Evolutionary conservation across 2,888 invertebrate species (phyloP).

Genomic region (Hymenopus coronatus): DNA sequence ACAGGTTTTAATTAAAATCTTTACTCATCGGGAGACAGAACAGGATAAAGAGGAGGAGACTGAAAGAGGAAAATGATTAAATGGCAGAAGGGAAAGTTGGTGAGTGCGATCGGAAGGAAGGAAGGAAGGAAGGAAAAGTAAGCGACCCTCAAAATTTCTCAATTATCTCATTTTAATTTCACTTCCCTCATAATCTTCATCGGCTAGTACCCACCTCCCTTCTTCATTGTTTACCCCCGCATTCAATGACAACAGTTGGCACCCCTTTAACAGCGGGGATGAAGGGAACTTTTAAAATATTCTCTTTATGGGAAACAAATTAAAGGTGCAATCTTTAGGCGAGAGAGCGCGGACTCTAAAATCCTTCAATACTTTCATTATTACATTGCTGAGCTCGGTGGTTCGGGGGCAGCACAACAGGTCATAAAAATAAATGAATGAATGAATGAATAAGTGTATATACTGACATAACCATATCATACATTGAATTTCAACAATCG

Average conservation of each 20-base stretch:
- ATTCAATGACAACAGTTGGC: neutral
- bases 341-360: no score
- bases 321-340: no score
- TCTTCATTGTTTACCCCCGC: conserved; percentile 1
- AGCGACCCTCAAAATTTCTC: conserved; percentile 24
- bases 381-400: no score
- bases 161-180: conserved; percentile 26
- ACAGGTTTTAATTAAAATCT: conserved; percentile 32
- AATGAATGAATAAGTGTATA: no score
- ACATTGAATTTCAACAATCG: no score
- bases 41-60: neutral
- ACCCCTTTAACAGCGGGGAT: no score
- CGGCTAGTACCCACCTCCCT: neutral
- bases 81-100: neutral
- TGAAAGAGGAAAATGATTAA: neutral
- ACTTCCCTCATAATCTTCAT: conserved; percentile 8
- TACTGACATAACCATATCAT: no score
- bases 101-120: neutral
- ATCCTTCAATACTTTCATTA: no score
- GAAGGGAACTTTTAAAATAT: no score
- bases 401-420: no score
- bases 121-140: neutral
- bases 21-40: conserved; percentile 19
- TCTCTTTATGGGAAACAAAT: no score
- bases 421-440: no score